Evolutionary conservation across 2,113 vertebrate species (phyloP), one percentile per base, ranked within the genome.

Genomic region (Cisticola juncidis): DNA sequence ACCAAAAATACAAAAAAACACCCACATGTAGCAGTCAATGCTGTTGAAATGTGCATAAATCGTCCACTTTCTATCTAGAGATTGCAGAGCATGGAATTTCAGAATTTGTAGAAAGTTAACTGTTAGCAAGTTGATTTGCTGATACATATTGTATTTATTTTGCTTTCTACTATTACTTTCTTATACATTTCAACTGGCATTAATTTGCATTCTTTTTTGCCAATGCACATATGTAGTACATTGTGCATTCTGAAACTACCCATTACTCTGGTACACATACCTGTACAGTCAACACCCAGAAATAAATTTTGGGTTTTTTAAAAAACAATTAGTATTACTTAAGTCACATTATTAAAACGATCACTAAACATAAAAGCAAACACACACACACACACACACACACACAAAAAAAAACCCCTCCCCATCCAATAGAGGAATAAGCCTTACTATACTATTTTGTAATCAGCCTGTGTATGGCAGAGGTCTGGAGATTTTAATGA

Each of bases 141-240:
- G 35, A 87, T 36, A 73, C 1, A 28, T 54, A 77, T 25, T 73
- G 14, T 35, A 61, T 71, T 92, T 44, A 42, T 56, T 93, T 93
- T 38, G 14, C 18, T 70, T 77, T 88, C 68, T 62, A 31, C 10
- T 77, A 11, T 15, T 70, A 42, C 19, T 77, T 80, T 86, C 33
- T 70, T 77, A 86, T 93, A 85, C 88, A 97, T 97, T 97, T 96
- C 94, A 98, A 97, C 96, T 98, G 97, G 97, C 83, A 97, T 98
- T 97, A 97, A 97, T 98, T 98, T 97, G 97, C 97, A 97, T 98
- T 98, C 82, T 90, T 65, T 94, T 93, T 94, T 95, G 62, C 57
- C 84, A 95, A 98, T 95, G 84, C 85, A 97, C 80, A 50, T n/a
- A 90, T 93, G 88, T 74, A 69, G 68, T 33, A 94, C 83, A 95